Base-by-base conservation (phyloP, 1,140 invertebrate species). In the Zaprionus vittiger region DNA sequence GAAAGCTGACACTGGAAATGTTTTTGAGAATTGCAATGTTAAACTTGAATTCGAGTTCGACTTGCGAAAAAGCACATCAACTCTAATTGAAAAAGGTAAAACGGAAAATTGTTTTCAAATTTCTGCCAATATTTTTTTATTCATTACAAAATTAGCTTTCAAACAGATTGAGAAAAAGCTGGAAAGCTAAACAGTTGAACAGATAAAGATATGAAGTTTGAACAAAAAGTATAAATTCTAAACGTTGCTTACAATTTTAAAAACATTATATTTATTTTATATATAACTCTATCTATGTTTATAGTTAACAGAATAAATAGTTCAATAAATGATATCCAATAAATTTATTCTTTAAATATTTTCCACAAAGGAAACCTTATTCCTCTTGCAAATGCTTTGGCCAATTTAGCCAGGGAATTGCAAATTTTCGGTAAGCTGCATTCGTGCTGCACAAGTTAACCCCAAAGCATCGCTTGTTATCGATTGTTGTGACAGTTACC, bases 141-240 rank as follows among this genome's bases (percentile, higher is more conserved):
- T 71, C 66, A 83, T 81, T 71, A 70, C 64, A 31, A 72, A 62
- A 79, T 80, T 77, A 75, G 41, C 77, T 65, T 57, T 65, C n/a
- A 1, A 31, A n/a, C n/a, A 3, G 31, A n/a, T 15, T 34, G 24
- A 47, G 4, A 1, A 22, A 5, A n/a, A 47, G 14, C 4, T 5
- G 0, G 15, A 15, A 4, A n/a, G 0, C 4, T 41, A 5, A 5
- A n/a, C 4, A n/a, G 4, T 41, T 6, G 0, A 41, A 41, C 5
- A 38, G 38, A 2, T 15, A 5, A 41, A 41, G 14, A 15, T 2
- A 28, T 2, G 9, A 28, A 7, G 7, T 7, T 28, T 28, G 5
- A 7, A 7, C 9, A 28, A n/a, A 11, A 3, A 31, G 9, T 31
- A 11, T 9, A 11, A 31, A 4, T 3, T 11, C 3, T 3, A 0